Evolutionary conservation across 1,140 invertebrate genomes (phyloP), one percentile per base, ranked within the genome.

Genomic region (roundworm (Caenorhabditis elegans)): DNA sequence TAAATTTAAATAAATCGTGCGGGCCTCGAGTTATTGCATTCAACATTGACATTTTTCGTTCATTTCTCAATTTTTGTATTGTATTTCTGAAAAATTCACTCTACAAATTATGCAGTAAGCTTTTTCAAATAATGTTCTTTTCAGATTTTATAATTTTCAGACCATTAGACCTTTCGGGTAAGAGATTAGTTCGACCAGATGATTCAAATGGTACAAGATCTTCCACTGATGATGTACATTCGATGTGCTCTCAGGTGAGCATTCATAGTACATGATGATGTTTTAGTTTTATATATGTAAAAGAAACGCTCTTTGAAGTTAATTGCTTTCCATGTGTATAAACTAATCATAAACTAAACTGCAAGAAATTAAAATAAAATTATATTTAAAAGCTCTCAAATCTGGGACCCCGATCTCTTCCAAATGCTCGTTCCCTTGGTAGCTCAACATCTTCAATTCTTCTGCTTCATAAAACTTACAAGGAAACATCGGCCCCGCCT

Each of bases 141-240:
- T 15, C 2, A 60, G 55, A 17, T 6, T 43, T 43, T 43, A 43
- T n/a, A 11, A 3, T 26, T 24, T 55, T 55, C 51, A 55, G 51
- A 39, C 60, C 60, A 43, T 43, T 70, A 70, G 60, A 70, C 13
- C 4, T 70, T 39, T 70, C 60, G 19, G 60, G 60, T 11, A 70
- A 70, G 43, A 31, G 34, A 70, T 65, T 65, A 17, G 26, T 22
- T 39, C 60, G 60, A 31, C 8, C 10, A 0, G 60, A 70, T 4
- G 60, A 39, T 19, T 2, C 3, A 17, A 60, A 28, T 39, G 34
- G 60, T 3, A 70, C 60, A 10, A 31, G 34, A 11, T 70, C 60
- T 39, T 70, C 60, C 1, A 70, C 60, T 19, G 60, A 70, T 39
- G 60, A 70, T 24, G 60, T 70, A 19, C 31, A 70, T 70, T 70